Conservation (phyloP, 2,888 invertebrate genomes). For the Caprella mutica region DNA sequence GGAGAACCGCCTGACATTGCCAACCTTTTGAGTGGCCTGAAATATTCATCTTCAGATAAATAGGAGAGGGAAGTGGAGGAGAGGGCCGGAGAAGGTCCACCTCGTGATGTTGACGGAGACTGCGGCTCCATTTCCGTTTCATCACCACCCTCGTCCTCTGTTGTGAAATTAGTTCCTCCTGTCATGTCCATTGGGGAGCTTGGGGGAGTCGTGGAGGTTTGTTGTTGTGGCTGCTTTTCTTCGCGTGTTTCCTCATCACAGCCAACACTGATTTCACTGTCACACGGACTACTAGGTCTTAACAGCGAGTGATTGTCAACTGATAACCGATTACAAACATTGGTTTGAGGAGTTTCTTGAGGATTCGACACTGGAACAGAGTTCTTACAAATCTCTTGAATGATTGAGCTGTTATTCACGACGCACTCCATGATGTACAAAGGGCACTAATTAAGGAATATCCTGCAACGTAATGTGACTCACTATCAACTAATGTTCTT, state of each 20-base stretch:
- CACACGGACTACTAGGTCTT: conserved; percentile 46
- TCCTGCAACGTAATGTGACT: no score
- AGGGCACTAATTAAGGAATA: no score
- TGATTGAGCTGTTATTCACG: neutral
- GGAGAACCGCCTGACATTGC: conserved; percentile 49
- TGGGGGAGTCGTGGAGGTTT: no score
- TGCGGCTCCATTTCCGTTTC: conserved; percentile 19
- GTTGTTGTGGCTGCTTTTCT: conserved; percentile 4
- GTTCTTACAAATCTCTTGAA: no score
- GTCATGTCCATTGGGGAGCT: conserved; percentile 33
- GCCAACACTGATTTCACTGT: conserved; percentile 66
- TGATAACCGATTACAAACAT: no score
- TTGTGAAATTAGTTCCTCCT: conserved; percentile 10
- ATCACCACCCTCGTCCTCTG: conserved; percentile 21
- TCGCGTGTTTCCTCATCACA: conserved; percentile 37
- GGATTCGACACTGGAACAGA: no score
- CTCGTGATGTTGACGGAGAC: conserved; percentile 31
- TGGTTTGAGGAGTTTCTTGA: no score
- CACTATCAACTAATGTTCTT: no score
- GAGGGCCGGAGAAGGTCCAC: conserved; percentile 35
- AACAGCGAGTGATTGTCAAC: neutral
- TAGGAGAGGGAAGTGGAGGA: conserved; percentile 35
- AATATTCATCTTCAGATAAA: conserved; percentile 55
- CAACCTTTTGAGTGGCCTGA: conserved; percentile 64
- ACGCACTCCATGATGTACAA: neutral